Evolutionary conservation across 2,888 invertebrate species (phyloP), one percentile per base, ranked within the genome.

Genomic region (Ephialtes manifestator): DNA sequence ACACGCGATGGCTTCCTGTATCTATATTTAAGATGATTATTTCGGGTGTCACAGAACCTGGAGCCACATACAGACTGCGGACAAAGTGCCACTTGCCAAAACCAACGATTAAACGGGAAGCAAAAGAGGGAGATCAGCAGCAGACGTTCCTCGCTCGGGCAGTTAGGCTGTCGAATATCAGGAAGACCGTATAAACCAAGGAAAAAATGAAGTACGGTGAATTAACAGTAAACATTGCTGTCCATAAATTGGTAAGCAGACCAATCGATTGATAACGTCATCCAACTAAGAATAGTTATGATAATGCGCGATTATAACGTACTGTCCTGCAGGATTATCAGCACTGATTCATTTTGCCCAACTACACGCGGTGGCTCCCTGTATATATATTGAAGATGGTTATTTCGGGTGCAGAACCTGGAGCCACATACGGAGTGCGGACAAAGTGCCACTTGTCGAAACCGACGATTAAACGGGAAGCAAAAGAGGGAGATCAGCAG

Each of bases 201-300:
- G 80, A 88, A 86, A 84, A 77, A 88, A 82, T 81, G 90, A 92
- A 93, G 93, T 71, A 83, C 85, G 89, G 94, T 93, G 93, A n/a
- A n/a, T n/a, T n/a, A n/a, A n/a, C n/a, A n/a, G n/a, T n/a, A n/a
- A n/a, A n/a, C n/a, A n/a, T n/a, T n/a, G n/a, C n/a, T n/a, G n/a
- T n/a, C n/a, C n/a, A n/a, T n/a, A n/a, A n/a, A n/a, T n/a, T n/a
- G n/a, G n/a, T n/a, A n/a, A n/a, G n/a, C n/a, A n/a, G n/a, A n/a
- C n/a, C n/a, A n/a, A n/a, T n/a, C n/a, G n/a, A n/a, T n/a, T n/a
- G n/a, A n/a, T n/a, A n/a, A n/a, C n/a, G n/a, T n/a, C n/a, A n/a
- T n/a, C n/a, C n/a, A n/a, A n/a, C n/a, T n/a, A n/a, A n/a, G n/a
- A n/a, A n/a, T n/a, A n/a, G n/a, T n/a, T n/a, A n/a, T n/a, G n/a